Conservation (phyloP, 2,888 invertebrate species). For the Luperina testacea region DNA sequence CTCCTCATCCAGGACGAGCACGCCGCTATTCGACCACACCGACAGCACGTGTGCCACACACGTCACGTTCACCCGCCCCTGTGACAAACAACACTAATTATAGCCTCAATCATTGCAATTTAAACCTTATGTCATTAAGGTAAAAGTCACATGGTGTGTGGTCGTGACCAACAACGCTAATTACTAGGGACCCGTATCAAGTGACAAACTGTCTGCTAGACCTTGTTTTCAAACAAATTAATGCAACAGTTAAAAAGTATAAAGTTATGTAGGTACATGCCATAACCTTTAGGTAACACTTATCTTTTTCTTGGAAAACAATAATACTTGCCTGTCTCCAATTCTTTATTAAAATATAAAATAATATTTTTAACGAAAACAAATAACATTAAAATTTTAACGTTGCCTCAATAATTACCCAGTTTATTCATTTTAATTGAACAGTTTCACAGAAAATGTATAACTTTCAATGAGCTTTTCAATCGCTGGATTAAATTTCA, state of each 20-base stretch:
- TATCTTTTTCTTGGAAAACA: background rate
- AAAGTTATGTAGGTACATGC: background rate
- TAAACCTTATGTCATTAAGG: background rate
- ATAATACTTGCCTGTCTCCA: background rate
- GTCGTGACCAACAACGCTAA: conserved; percentile 42
- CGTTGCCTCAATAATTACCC: background rate
- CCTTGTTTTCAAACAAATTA: conserved; percentile 4
- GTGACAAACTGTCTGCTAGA: background rate
- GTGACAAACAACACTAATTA: conserved; percentile 52
- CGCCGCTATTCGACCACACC: conserved; percentile 90
- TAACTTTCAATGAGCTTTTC: conserved; percentile 4
- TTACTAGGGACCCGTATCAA: conserved; percentile 29
- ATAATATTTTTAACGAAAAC: background rate
- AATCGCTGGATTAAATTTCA: conserved; percentile 21
- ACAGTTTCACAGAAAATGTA: conserved; percentile 14
- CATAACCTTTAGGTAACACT: background rate
- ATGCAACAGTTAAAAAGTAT: conserved; percentile 16
- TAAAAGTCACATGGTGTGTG: background rate
- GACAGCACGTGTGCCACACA: conserved; percentile 91
- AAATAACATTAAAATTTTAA: background rate
- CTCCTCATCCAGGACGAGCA: conserved; percentile 91
- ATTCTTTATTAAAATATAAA: background rate
- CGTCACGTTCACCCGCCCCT: conserved; percentile 90
- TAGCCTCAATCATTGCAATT: conserved; percentile 11
- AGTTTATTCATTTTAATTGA: conserved; percentile 3